phyloP scores from a whole-genome alignment of 2,888 invertebrate species.

The Ganaspis brasiliensis region DNA sequence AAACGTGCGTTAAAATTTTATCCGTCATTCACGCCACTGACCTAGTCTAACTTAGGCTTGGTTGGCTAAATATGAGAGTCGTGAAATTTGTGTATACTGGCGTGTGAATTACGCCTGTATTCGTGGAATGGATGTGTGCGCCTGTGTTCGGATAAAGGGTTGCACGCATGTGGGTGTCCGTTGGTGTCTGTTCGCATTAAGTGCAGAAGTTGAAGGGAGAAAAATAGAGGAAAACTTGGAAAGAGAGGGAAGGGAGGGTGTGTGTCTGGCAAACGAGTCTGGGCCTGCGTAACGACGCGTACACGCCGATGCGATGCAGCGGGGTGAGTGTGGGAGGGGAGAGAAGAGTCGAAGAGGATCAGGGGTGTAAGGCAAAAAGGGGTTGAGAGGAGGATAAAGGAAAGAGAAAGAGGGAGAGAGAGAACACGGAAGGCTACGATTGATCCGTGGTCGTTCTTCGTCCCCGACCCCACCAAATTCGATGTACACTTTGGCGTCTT shows the following conservation, averaged over 20 bases:
- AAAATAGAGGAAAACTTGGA: constrained; percentile 47
- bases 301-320: constrained; percentile 72
- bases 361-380: constrained; percentile 58
- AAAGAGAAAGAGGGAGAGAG: constrained; percentile 49
- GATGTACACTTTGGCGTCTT: constrained; percentile 42
- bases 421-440: constrained; percentile 77
- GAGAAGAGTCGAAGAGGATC: constrained; percentile 58
- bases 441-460: constrained; percentile 77
- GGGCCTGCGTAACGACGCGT: constrained; percentile 78
- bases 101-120: background rate
- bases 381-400: constrained; percentile 60
- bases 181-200: constrained; percentile 14
- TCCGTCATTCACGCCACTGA: constrained; percentile 70
- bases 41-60: constrained; percentile 65
- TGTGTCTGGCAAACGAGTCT: constrained; percentile 74
- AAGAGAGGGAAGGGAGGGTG: constrained; percentile 55
- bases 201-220: constrained; percentile 36
- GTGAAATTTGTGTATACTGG: background rate
- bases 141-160: constrained; percentile 7
- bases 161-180: background rate
- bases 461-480: constrained; percentile 60
- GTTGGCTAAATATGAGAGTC: constrained; percentile 42
- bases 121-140: constrained; percentile 11
- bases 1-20: constrained; percentile 35
- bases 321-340: constrained; percentile 44